Evolutionary conservation across 2,888 invertebrate genomes (phyloP), one percentile per base, ranked within the genome.

Genomic region (Phyllotreta cruciferae): DNA sequence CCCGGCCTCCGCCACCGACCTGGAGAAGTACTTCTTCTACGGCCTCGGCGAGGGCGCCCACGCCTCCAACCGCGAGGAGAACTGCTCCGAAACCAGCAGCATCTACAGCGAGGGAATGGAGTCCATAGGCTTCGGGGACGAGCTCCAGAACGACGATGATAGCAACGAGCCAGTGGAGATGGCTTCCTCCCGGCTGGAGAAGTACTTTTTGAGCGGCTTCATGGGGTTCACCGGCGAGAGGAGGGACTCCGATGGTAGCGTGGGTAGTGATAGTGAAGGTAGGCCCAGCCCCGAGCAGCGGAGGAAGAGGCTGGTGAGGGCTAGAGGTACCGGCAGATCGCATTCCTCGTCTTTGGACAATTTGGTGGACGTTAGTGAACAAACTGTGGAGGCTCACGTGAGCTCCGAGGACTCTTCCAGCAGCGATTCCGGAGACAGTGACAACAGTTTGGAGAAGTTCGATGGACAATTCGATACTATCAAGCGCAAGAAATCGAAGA

Each of bases 21-120:
- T 95, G 67, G 95, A 95, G 79, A 94, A 93, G 80, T 95, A 95
- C 79, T 94, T 93, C 83, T 93, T 92, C 82, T 94, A 91, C 73
- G 92, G 90, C 0, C 84, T 95, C 44, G 92, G 92, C 73, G 91
- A 90, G 6, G 84, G 83, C 57, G 80, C 83, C 42, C 83, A 83
- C 24, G 83, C 85, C 54, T 82, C 82, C 0, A 84, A 84, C 8
- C 77, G 82, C 2, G 89, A 89, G 62, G 89, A 90, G 75, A 85
- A 84, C 62, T 85, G 89, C 62, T 93, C 93, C 1, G 94, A 95
- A 80, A 91, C 91, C 0, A 92, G 92, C 64, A 93, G 93, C 73
- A 90, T 93, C 70, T 92, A 91, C 77, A 94, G 93, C 75, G 94
- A 94, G 78, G 89, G 90, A 55, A 82, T 90, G 66, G 93, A 93